A percentile compares a stretch with the other conserved stretches of the same genome.
phyloP scores from a whole-genome alignment of 2,797 vertebrate species.

The Anolis apletophallus region DNA sequence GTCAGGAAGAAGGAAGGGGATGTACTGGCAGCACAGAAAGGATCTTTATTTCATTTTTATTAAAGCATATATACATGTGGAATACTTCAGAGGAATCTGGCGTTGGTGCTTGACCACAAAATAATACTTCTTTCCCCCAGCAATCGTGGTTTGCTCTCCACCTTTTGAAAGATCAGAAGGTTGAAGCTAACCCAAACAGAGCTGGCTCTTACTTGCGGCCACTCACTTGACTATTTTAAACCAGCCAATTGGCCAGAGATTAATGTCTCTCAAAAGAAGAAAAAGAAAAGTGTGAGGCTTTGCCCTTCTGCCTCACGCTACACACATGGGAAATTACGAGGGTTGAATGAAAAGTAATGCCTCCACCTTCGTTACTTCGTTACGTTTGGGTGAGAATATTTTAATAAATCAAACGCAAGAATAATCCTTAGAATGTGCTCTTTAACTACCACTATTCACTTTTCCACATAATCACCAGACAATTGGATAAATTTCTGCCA shows the following conservation, averaged over 20 bases:
- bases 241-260: background rate
- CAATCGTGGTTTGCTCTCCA: background rate
- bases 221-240: background rate
- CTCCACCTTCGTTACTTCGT: no score
- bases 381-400: no score
- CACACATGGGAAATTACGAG: background rate
- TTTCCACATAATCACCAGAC: no score
- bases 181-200: background rate
- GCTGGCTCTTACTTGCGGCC: background rate
- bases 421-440: no score
- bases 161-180: background rate
- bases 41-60: background rate
- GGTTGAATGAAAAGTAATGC: no score
- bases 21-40: no score
- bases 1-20: background rate
- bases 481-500: no score
- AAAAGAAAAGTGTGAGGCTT: background rate
- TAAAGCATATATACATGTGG: constrained; percentile 16
- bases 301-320: background rate
- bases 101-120: background rate
- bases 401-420: no score
- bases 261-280: background rate
- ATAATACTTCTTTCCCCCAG: background rate
- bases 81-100: background rate
- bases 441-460: no score